A percentile compares a stretch with the other conserved stretches of the same genome.
Evolutionary conservation across 1,140 invertebrate species (phyloP).

Genomic region (Diprion similis): DNA sequence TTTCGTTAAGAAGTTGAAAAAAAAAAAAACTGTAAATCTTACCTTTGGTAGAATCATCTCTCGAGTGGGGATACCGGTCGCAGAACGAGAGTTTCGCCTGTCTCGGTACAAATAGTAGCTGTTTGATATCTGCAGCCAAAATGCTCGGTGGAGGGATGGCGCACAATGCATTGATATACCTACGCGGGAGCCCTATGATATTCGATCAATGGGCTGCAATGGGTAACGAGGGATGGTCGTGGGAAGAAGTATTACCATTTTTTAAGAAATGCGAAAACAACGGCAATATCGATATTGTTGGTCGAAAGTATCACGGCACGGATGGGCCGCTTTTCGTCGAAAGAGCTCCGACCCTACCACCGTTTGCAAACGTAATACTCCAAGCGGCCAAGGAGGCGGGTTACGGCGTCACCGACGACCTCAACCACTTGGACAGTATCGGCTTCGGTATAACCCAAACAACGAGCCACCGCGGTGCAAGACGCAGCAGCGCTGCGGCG

Average conservation of each 20-base stretch:
- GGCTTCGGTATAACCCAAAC: constrained; percentile 61
- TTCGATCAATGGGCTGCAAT: constrained; percentile 65
- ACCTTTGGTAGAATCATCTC: constrained; percentile 14
- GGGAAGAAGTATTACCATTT: constrained; percentile 67
- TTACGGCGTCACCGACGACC: constrained; percentile 64
- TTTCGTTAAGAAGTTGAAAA: too few species aligned
- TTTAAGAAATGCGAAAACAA: constrained; percentile 67
- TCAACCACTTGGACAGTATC: constrained; percentile 65
- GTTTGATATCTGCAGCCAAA: constrained; percentile 55
- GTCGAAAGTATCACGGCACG: constrained; percentile 51
- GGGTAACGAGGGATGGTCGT: constrained; percentile 70
- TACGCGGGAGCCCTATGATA: constrained; percentile 68
- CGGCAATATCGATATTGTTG: constrained; percentile 54
- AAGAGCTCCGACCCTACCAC: constrained; percentile 64
- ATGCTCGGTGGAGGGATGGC: constrained; percentile 66
- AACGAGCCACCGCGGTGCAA: constrained; percentile 67
- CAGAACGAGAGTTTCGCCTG: constrained; percentile 83
- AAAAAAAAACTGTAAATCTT: too few species aligned
- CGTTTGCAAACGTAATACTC: constrained; percentile 64
- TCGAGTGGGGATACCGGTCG: constrained; percentile 92
- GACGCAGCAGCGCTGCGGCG: constrained; percentile 70
- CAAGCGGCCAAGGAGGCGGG: constrained; percentile 66
- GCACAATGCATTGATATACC: constrained; percentile 74
- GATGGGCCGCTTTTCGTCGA: constrained; percentile 62
- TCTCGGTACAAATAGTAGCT: constrained; percentile 63